Evolutionary conservation across 1,140 invertebrate species (phyloP).

Genomic region (Ephestia elutella): DNA sequence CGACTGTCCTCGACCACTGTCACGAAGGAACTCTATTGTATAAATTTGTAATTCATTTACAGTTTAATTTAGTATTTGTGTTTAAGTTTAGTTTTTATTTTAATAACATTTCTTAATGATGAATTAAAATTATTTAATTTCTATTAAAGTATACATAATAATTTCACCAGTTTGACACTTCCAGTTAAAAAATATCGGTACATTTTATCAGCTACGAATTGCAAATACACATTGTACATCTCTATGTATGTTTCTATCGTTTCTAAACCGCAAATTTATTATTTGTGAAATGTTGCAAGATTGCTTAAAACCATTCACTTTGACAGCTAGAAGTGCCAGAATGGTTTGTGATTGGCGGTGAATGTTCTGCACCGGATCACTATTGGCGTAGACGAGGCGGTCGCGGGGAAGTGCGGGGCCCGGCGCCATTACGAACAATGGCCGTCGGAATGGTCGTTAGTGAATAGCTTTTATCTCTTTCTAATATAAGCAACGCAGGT

Average conservation of each 20-base stretch:
- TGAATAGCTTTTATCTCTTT: conserved; percentile 73
- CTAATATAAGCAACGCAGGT: conserved; percentile 69
- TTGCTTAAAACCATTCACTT: conserved; percentile 59
- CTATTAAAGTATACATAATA: no score
- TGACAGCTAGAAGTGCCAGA: conserved; percentile 72
- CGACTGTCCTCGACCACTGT: no score
- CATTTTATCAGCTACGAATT: no score
- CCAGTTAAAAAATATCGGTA: no score
- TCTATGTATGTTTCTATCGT: not conserved
- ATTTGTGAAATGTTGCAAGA: conserved; percentile 39
- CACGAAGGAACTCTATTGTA: no score
- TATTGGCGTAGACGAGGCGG: conserved; percentile 67
- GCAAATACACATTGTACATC: no score
- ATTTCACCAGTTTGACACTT: no score
- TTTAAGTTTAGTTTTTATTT: no score
- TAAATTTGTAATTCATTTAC: no score
- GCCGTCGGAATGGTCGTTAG: conserved; percentile 64
- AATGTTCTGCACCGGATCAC: conserved; percentile 70
- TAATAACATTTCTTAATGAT: no score
- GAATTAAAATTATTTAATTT: no score
- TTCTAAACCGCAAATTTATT: conserved; percentile 20
- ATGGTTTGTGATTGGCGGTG: conserved; percentile 73
- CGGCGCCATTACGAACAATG: conserved; percentile 70
- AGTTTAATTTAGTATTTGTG: no score
- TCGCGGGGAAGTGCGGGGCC: conserved; percentile 56